These are phyloP conservation scores for Piscicola geometra DNA, from an alignment of 2,888 invertebrate species.

Conservation along the genomic window DNA sequence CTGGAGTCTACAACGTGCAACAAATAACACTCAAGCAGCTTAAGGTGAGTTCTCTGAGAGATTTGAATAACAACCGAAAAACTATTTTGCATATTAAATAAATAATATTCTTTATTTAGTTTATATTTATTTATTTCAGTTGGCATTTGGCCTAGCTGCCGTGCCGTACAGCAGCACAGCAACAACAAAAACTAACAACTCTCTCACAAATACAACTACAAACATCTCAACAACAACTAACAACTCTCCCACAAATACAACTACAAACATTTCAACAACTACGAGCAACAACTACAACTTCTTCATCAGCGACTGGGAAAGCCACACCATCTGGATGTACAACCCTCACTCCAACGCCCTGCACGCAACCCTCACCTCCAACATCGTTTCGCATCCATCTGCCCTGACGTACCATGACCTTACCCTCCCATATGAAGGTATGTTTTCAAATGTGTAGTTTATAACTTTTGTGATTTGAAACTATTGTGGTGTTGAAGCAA, in stretches of 20 bases:
- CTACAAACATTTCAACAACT: no score
- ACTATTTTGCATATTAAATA: no score
- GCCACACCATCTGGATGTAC: not conserved
- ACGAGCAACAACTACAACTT: not conserved
- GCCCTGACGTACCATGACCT: not conserved
- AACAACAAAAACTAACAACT: not conserved
- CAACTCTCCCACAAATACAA: not conserved
- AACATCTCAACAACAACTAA: not conserved
- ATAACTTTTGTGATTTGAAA: no score
- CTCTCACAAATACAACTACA: not conserved
- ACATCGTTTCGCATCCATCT: not conserved
- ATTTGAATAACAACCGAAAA: no score
- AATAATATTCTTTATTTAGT: no score
- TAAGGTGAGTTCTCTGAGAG: no score
- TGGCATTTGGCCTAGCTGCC: not conserved
- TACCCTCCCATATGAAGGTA: not conserved
- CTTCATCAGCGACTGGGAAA: constrained; percentile 8
- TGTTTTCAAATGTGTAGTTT: no score
- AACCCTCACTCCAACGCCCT: not conserved
- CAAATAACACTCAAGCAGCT: no score
- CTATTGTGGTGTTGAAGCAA: no score
- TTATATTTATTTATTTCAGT: not conserved
- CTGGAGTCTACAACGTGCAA: no score
- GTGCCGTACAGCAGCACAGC: not conserved
- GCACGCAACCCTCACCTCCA: not conserved